Conservation (phyloP, 2,113 vertebrate species). For the Tachysurus fulvidraco region DNA sequence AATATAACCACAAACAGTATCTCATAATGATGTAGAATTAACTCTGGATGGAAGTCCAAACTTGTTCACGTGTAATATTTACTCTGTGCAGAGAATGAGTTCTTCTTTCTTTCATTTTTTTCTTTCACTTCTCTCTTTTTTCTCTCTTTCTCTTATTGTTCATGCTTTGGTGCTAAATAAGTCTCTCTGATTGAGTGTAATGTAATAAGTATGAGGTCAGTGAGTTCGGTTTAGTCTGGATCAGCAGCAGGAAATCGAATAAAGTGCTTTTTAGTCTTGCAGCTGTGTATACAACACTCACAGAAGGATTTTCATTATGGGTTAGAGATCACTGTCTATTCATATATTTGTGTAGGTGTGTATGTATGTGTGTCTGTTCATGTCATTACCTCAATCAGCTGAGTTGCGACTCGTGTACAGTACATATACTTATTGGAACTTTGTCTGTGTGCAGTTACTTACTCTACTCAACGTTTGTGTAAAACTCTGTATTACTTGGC, state of each 20-base stretch:
- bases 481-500: neutral
- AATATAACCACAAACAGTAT: neutral
- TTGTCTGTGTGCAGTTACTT: neutral
- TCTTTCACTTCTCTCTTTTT: neutral
- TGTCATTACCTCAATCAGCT: constrained; percentile 49
- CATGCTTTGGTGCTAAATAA: neutral
- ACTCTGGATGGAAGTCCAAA: no score
- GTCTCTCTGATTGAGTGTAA: neutral
- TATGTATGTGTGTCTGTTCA: constrained; percentile 18
- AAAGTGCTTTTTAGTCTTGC: neutral
- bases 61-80: no score
- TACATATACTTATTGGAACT: neutral
- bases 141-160: neutral
- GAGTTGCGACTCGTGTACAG: neutral
- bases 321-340: constrained; percentile 3
- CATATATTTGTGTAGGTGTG: constrained; percentile 4
- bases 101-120: neutral
- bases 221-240: neutral
- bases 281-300: constrained; percentile 44
- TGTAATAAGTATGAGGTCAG: neutral
- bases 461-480: neutral
- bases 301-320: constrained; percentile 23
- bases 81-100: no score
- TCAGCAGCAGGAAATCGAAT: neutral
- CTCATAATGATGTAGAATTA: neutral